Conservation (phyloP, 2,888 invertebrate species). For the Tipula helvola region DNA sequence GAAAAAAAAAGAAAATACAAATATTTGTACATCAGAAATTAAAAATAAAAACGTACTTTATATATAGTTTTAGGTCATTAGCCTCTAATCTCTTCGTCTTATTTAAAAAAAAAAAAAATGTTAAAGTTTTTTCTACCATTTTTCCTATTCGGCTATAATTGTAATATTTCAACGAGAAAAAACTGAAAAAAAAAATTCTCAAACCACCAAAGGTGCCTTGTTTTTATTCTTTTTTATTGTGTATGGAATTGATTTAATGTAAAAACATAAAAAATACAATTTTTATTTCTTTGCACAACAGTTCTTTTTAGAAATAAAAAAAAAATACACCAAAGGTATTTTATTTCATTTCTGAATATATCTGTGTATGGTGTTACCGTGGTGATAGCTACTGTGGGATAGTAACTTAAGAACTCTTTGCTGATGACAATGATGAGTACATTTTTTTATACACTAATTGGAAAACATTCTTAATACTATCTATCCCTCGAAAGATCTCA, state of each 20-base stretch:
- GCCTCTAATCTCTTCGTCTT: not conserved
- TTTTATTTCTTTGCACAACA: constrained; percentile 4
- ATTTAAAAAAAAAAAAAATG: not conserved
- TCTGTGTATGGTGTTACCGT: not conserved
- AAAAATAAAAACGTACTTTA: not conserved
- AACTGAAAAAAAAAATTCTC: not conserved
- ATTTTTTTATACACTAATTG: not conserved
- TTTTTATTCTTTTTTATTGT: not conserved
- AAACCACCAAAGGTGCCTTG: constrained; percentile 8
- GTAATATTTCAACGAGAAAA: not conserved
- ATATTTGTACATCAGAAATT: constrained; percentile 4
- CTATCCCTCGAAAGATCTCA: not conserved
- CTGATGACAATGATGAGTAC: not conserved
- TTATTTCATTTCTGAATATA: not conserved
- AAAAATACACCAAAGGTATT: constrained; percentile 6
- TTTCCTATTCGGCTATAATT: constrained; percentile 4
- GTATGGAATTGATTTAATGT: constrained; percentile 4
- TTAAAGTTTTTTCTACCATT: not conserved
- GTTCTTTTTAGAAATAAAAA: not conserved
- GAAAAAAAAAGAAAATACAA: not conserved
- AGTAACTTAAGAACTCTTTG: not conserved
- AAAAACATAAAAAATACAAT: constrained; percentile 4
- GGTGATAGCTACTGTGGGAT: not conserved
- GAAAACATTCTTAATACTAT: not conserved
- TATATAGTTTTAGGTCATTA: constrained; percentile 5